Conservation (phyloP, 2,888 invertebrate genomes). For the Andrena minutula region DNA sequence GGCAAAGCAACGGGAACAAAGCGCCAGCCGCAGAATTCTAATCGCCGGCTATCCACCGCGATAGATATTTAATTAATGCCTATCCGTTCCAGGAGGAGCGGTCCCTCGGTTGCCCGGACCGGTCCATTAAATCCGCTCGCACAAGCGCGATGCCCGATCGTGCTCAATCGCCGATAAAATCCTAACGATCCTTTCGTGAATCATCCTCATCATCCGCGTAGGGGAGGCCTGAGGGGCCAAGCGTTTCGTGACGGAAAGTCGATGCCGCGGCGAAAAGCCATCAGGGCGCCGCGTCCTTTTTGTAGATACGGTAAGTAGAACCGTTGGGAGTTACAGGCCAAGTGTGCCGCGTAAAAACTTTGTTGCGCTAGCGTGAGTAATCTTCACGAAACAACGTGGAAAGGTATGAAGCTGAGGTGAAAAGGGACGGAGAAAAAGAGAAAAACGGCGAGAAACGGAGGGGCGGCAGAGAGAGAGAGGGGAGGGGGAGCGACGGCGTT, state of each 20-base stretch:
- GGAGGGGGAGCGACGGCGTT: not conserved
- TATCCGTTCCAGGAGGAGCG: constrained; percentile 25
- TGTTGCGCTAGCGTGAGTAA: constrained; percentile 64
- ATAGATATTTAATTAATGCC: constrained; percentile 55
- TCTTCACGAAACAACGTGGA: constrained; percentile 65
- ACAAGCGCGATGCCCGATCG: not conserved
- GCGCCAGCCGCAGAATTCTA: constrained; percentile 12
- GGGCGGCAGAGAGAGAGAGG: constrained; percentile 3
- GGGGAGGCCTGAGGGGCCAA: not conserved
- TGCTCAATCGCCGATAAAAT: constrained; percentile 41
- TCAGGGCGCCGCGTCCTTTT: constrained; percentile 22
- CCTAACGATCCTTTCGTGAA: constrained; percentile 57
- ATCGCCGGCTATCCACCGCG: constrained; percentile 34
- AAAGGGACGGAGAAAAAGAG: constrained; percentile 34
- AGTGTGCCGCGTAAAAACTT: constrained; percentile 61
- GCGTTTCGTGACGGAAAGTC: constrained; percentile 35
- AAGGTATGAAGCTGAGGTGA: constrained; percentile 59
- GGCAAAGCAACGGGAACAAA: not conserved
- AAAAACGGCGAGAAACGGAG: constrained; percentile 16
- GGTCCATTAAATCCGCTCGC: constrained; percentile 41
- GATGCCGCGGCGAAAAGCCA: constrained; percentile 33
- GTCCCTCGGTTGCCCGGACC: constrained; percentile 22
- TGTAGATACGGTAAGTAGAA: constrained; percentile 27
- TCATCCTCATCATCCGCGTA: constrained; percentile 26
- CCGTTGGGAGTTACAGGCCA: constrained; percentile 56